Evolutionary conservation across 2,113 vertebrate genomes (phyloP).

Genomic region (Tonatia bakeri): DNA sequence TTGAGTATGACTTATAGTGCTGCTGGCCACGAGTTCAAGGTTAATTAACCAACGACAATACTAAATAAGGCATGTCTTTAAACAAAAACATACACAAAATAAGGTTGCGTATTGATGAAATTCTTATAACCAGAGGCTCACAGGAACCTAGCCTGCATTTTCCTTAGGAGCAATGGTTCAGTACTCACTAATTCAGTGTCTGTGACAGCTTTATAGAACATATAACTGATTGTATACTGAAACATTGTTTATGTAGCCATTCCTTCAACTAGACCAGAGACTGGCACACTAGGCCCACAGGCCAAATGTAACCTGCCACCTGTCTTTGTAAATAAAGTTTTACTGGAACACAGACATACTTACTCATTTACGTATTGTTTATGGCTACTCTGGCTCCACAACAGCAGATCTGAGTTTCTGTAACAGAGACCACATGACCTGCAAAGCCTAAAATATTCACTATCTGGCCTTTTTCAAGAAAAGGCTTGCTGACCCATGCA

Average conservation of each 20-base stretch:
- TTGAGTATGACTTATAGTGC: background rate
- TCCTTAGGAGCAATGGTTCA: background rate
- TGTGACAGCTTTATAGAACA: background rate
- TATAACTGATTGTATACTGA: background rate
- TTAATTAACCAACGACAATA: too few relatives aligned
- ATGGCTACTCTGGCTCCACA: background rate
- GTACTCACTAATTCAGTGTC: background rate
- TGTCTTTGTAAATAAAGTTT: background rate
- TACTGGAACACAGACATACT: background rate
- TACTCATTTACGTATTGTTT: background rate
- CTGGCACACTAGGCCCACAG: background rate
- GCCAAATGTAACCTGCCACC: background rate
- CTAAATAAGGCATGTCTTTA: background rate
- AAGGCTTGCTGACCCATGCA: background rate
- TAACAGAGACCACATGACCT: background rate
- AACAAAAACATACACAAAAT: constrained; percentile 27
- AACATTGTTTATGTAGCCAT: background rate
- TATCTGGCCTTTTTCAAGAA: background rate
- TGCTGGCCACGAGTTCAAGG: background rate
- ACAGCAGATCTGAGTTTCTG: background rate
- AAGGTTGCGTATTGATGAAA: background rate
- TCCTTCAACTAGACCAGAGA: background rate
- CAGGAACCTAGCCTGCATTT: background rate
- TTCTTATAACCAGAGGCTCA: background rate
- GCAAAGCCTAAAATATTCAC: background rate